A percentile compares a stretch with the other conserved stretches of the same genome.
Evolutionary conservation across 2,797 vertebrate genomes (phyloP).

Genomic region (Rhyacichthys aspro): DNA sequence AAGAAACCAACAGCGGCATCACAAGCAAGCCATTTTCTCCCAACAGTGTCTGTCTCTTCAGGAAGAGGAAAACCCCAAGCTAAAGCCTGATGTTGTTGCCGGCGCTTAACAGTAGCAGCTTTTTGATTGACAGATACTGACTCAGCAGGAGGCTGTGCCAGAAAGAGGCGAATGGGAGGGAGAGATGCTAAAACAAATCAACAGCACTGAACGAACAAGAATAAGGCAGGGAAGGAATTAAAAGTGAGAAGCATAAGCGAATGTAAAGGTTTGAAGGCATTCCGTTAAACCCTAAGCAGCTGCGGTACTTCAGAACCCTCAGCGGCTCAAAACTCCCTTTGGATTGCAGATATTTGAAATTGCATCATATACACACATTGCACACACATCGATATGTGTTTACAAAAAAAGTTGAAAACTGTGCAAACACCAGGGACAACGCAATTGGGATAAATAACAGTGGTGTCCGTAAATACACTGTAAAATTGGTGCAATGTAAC

Average conservation of each 20-base stretch:
- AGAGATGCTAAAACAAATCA: conserved; percentile 29
- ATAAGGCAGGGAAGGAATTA: conserved; percentile 25
- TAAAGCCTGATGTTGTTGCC: conserved; percentile 42
- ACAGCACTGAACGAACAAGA: conserved; percentile 27
- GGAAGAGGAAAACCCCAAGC: conserved; percentile 25
- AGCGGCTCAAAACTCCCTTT: background rate
- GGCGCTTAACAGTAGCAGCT: conserved; percentile 36
- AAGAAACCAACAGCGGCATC: conserved; percentile 15
- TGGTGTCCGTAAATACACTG: too few species aligned
- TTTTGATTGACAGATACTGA: conserved; percentile 60
- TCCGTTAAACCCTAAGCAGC: conserved; percentile 6
- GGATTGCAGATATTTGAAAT: conserved; percentile 2
- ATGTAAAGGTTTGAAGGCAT: conserved; percentile 21
- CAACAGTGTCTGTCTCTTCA: conserved; percentile 23
- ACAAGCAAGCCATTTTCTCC: conserved; percentile 25
- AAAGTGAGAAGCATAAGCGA: conserved; percentile 20
- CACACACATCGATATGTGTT: too few species aligned
- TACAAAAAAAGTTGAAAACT: too few species aligned
- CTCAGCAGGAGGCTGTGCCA: conserved; percentile 50
- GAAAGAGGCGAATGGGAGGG: conserved; percentile 20
- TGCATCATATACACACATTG: background rate
- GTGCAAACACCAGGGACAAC: too few species aligned
- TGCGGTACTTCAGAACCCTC: conserved; percentile 1
- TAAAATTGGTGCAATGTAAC: too few species aligned
- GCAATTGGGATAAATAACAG: too few species aligned